Evolutionary conservation across 2,888 invertebrate genomes (phyloP), one percentile per base, ranked within the genome.

Genomic region (Julus scandinavius): DNA sequence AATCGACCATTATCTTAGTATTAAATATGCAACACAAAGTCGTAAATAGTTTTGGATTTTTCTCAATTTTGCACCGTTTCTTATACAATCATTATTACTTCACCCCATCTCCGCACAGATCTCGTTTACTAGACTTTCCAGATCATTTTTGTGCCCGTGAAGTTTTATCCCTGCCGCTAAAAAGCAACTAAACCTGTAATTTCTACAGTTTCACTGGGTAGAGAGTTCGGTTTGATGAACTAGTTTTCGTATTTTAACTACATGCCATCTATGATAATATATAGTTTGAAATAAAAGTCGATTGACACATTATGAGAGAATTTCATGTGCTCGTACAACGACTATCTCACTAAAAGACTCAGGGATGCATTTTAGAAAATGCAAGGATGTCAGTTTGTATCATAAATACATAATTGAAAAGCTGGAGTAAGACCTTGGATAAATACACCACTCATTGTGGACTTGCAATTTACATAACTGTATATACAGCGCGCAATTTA

Each of bases 371-470:
- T 63, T 20, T 20, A n/a, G 63, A 20, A 29, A 63, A 20, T 20
- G 1, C 50, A 20, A 63, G 63, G 20, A 29, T 29, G 11, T 29
- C 6, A 29, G 9, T 72, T 72, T 7, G 29, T 29, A 72, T 20
- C 72, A 72, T 72, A 72, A 72, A 29, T 72, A 72, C 72, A 29
- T 72, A 29, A 9, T 72, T 72, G 29, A 72, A 72, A 72, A 72
- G 72, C 72, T n/a, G n/a, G 6, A 63, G 63, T 63, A 63, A 20
- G 72, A 72, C 29, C 29, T 72, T 38, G 72, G 29, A 72, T 29
- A 29, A 72, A 72, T 72, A 72, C 29, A n/a, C 72, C 72, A 72
- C 72, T 72, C 11, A 29, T 11, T 11, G 29, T 72, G 72, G 72
- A 72, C 29, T 72, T 11, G 2, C 11, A 72, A 2, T 72, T 29